Evolutionary conservation across 2,888 invertebrate species (phyloP), one percentile per base, ranked within the genome.

Genomic region (Rambutsinella grinnellia): DNA sequence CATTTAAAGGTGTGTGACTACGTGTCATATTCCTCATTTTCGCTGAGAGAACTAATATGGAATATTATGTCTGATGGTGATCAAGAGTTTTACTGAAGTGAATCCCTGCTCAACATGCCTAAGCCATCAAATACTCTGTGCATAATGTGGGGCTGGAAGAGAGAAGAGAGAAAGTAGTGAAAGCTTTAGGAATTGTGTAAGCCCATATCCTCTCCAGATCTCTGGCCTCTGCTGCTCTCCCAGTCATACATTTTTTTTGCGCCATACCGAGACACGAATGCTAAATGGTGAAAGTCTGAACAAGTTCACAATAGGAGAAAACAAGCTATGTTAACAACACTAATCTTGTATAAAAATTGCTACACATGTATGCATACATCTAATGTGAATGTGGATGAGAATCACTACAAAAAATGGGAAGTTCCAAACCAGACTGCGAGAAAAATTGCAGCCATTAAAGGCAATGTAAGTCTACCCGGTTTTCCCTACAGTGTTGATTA

Each of bases 71-170:
- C 68, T 62, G 68, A 75, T 68, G 36, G 10, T 36, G 36, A 36
- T 36, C 36, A 36, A 36, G 36, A 54, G 36, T 26, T 63, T 69
- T 44, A 68, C 67, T 68, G 65, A 69, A 65, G 69, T 76, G 76
- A 76, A 76, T 76, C 76, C 58, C 54, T 76, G 76, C 69, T 70
- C 57, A 76, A 76, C 76, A 70, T 63, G 63, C 68, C 76, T 70
- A 68, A 17, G 76, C 56, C 23, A 70, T 70, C 58, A 76, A 49
- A 3, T n/a, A n/a, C n/a, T 5, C 8, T 49, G n/a, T 17, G 19
- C 19, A 49, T 49, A 49, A 49, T 49, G n/a, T 49, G 36, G 13
- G 36, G 36, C 36, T 36, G 13, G 49, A 44, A 44, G 6, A 10
- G 44, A 44, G 6, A 13, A 13, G 6, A 13, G 13, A 10, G 44